Evolutionary conservation across 2,888 invertebrate genomes (phyloP).

Genomic region (Ditula angustiorana): DNA sequence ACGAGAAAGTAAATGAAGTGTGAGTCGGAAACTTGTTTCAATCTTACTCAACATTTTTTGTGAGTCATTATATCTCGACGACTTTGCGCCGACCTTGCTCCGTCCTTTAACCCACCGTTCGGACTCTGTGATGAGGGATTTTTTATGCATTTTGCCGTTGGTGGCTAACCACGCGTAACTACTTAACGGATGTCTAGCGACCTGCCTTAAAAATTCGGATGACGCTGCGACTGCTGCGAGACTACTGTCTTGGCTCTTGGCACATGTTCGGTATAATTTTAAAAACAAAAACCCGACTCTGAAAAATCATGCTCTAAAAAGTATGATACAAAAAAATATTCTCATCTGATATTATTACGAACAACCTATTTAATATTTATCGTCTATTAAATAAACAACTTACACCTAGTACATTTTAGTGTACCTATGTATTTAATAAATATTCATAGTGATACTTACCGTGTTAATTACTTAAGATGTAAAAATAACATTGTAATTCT

Average conservation of each 20-base stretch:
- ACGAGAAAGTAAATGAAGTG: conserved; percentile 24
- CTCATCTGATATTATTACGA: too few species aligned
- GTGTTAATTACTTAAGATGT: too few species aligned
- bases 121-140: conserved; percentile 45
- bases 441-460: too few species aligned
- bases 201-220: conserved; percentile 58
- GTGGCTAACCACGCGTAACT: conserved; percentile 57
- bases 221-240: conserved; percentile 48
- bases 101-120: conserved; percentile 59
- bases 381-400: too few species aligned
- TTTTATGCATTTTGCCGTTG: conserved; percentile 50
- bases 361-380: too few species aligned
- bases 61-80: conserved; percentile 52
- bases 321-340: too few species aligned
- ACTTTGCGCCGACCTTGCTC: conserved; percentile 59
- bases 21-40: conserved; percentile 25
- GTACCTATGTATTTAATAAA: too few species aligned
- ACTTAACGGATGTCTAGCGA: conserved; percentile 61
- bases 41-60: conserved; percentile 35
- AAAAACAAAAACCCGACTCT: neutral
- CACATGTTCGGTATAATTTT: neutral
- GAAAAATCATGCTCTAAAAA: too few species aligned
- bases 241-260: neutral
- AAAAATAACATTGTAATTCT: too few species aligned
- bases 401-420: too few species aligned